Conservation (phyloP, 2,797 vertebrate species). For the Spondyliosoma cantharus region DNA sequence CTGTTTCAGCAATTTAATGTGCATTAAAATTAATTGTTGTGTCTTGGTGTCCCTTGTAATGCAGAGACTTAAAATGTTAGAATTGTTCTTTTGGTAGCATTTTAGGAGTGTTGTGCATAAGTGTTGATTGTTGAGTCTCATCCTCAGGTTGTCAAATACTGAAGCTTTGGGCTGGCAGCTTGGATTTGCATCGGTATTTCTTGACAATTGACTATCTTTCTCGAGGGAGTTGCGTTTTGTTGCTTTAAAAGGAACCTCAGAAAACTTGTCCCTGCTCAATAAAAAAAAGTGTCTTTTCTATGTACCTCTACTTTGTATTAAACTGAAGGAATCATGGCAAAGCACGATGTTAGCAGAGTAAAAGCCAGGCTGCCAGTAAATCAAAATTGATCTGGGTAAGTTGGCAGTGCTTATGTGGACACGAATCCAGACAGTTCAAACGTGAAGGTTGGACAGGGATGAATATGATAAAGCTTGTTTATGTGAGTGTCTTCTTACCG, state of each 20-base stretch:
- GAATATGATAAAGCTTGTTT: background rate
- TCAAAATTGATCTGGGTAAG: background rate
- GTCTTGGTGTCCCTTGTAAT: background rate
- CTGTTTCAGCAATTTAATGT: background rate
- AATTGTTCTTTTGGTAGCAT: background rate
- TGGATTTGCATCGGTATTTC: no score
- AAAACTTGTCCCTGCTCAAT: background rate
- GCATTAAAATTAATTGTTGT: background rate
- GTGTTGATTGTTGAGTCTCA: background rate
- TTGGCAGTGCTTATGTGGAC: background rate
- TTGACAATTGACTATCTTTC: no score
- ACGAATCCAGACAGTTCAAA: background rate
- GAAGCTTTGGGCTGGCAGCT: no score
- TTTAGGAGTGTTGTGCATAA: background rate
- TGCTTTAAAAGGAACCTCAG: background rate
- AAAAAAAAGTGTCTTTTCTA: background rate
- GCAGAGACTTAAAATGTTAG: background rate
- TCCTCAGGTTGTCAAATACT: no score
- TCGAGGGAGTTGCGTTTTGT: no score
- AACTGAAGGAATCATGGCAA: background rate
- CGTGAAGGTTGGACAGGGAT: background rate
- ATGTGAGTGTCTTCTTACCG: slow-evolving; percentile 86
- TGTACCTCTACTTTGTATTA: background rate
- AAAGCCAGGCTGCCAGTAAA: background rate
- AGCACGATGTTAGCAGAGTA: background rate